phyloP scores from a whole-genome alignment of 2,888 invertebrate species.

The Parnassius apollo region DNA sequence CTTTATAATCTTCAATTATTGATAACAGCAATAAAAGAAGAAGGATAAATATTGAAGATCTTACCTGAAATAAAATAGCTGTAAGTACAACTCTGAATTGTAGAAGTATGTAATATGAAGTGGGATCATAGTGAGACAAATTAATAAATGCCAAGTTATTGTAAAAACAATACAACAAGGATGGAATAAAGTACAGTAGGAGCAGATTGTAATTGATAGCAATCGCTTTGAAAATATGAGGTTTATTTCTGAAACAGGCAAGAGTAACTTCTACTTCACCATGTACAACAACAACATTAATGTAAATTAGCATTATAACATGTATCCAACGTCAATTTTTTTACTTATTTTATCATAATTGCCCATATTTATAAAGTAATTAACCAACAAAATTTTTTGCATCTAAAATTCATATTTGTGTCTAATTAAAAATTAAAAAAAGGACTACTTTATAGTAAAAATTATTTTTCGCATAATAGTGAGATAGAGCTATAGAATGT shows the following conservation, averaged over 20 bases:
- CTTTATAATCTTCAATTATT: background rate
- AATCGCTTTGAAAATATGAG: slow-evolving; percentile 79
- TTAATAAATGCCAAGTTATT: slow-evolving; percentile 96
- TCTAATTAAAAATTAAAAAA: too few relatives aligned
- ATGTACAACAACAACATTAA: background rate
- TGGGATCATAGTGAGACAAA: slow-evolving; percentile 94
- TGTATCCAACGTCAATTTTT: too few relatives aligned
- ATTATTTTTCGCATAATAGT: too few relatives aligned
- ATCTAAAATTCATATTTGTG: too few relatives aligned
- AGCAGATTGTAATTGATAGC: slow-evolving; percentile 84
- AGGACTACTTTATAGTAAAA: too few relatives aligned
- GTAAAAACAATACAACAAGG: slow-evolving; percentile 95
- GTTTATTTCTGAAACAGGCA: slow-evolving; percentile 81
- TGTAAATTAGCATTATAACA: background rate
- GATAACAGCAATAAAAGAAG: slow-evolving; percentile 5
- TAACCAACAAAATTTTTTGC: too few relatives aligned
- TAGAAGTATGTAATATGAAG: slow-evolving; percentile 94
- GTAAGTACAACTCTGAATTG: slow-evolving; percentile 96
- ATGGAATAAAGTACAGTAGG: slow-evolving; percentile 93
- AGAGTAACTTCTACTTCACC: background rate
- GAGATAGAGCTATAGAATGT: too few relatives aligned
- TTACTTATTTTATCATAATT: too few relatives aligned
- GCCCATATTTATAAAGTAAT: too few relatives aligned
- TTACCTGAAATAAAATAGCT: slow-evolving; percentile 94
- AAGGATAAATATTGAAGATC: slow-evolving; percentile 14